Base-by-base conservation (phyloP, 1,140 invertebrate species). In the Coboldia fuscipes region DNA sequence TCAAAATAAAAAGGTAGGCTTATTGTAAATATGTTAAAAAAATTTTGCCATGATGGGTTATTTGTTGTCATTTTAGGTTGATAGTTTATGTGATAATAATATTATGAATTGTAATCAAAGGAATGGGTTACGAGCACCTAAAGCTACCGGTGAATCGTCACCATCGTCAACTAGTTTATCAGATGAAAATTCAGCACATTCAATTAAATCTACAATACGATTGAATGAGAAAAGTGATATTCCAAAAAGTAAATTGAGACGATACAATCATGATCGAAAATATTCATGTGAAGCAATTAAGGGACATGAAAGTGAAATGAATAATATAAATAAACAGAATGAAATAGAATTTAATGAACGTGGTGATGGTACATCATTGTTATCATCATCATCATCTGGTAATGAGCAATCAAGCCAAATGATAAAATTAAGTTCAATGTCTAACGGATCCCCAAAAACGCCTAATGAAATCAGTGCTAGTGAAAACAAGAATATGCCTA, bases 1-100 rank as follows among this genome's bases (percentile, higher is more conserved):
- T 37, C 63, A 71, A 42, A 65, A 71, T 45, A 72, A 71, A 45
- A 75, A 74, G 49, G 63, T 73, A 5, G 62, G 8, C 6, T 29
- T 13, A 29, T n/a, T n/a, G 14, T 10, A 8, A 29, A 29, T 10
- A 29, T 10, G 14, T 29, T 29, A 13, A 29, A 9, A 13, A 29
- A 29, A 29, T 13, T 29, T 10, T 6, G 14, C 8, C 9, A 13
- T 5, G 4, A 29, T 4, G 14, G 14, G 8, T 10, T 6, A 29
- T 29, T 29, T 29, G 8, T 32, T 21, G n/a, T 10, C 4, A 20
- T 39, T 33, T 3, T 28, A 61, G 59, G 49, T 60, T 35, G 60
- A 62, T 39, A 61, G 56, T 36, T 47, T 58, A 38, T 47, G 61
- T 21, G 62, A 62, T 41, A 10, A 17, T 43, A 26, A 45, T 42